Evolutionary conservation across 1,140 invertebrate species (phyloP).

Genomic region (Pogonognathellus flavescens): DNA sequence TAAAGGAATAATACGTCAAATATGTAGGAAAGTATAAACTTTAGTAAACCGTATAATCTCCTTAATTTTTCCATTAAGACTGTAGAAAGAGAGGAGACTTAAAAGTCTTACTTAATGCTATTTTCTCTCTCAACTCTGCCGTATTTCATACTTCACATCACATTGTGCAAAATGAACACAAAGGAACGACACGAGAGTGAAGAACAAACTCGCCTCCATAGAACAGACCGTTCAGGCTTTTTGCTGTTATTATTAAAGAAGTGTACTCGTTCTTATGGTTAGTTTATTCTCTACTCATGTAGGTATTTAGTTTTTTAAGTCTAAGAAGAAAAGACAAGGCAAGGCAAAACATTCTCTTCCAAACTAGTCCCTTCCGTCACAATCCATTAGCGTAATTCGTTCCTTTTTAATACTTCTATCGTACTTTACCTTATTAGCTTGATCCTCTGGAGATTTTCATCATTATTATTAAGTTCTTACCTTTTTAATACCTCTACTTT

Average conservation of each 20-base stretch:
- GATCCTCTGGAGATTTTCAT: conserved; percentile 50
- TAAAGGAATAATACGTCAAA: conserved; percentile 37
- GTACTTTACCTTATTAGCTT: conserved; percentile 50
- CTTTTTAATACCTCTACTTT: conserved; percentile 50
- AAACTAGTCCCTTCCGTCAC: conserved; percentile 28
- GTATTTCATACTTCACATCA: conserved; percentile 43
- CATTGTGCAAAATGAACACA: conserved; percentile 25
- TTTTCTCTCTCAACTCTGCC: conserved; percentile 37
- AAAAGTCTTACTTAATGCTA: conserved; percentile 49
- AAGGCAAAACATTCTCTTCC: conserved; percentile 8
- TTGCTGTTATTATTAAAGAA: conserved; percentile 18
- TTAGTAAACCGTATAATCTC: conserved; percentile 51
- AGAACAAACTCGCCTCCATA: not conserved
- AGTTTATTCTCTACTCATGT: not conserved
- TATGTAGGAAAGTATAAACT: conserved; percentile 38
- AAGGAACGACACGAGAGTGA: not conserved
- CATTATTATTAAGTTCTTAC: conserved; percentile 51
- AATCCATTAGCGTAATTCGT: conserved; percentile 39
- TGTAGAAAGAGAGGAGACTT: conserved; percentile 25
- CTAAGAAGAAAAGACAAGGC: conserved; percentile 28
- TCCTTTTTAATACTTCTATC: conserved; percentile 43
- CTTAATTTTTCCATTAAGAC: conserved; percentile 53
- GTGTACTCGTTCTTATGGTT: conserved; percentile 4
- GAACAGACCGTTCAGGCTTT: not conserved
- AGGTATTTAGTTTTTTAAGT: conserved; percentile 40